Evolutionary conservation across 2,113 vertebrate species (phyloP).

Genomic region (Oreochromis tanganicae): DNA sequence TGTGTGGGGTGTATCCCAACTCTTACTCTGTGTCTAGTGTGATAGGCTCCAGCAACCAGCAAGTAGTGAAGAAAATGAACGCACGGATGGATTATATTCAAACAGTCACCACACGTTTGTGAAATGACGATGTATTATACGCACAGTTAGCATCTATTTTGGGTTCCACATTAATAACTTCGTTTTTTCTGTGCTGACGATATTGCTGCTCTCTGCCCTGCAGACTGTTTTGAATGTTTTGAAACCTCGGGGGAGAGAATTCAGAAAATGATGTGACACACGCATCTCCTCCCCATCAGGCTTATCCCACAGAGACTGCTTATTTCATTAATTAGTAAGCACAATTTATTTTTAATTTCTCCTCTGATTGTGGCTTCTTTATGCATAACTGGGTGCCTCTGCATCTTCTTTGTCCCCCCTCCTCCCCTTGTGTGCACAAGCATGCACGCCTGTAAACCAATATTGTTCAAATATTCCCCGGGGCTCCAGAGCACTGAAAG

Average conservation of each 20-base stretch:
- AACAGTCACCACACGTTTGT: neutral
- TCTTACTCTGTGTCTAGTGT: neutral
- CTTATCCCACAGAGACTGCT: neutral
- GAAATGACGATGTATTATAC: neutral
- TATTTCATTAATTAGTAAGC: conserved; percentile 16
- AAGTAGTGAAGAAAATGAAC: neutral
- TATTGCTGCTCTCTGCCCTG: neutral
- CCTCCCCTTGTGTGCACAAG: neutral
- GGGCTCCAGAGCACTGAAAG: conserved; percentile 20
- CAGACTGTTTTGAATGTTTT: neutral
- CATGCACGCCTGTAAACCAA: conserved; percentile 18
- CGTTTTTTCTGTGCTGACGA: neutral
- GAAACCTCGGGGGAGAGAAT: neutral
- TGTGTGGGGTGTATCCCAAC: neutral
- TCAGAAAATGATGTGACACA: neutral
- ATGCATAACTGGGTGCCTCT: neutral
- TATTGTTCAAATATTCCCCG: conserved; percentile 21
- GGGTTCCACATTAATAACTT: neutral
- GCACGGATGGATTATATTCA: neutral
- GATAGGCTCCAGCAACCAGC: neutral
- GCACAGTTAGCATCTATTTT: neutral
- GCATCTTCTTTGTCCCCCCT: neutral
- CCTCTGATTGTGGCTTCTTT: neutral
- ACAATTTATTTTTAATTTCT: neutral
- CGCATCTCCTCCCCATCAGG: neutral